phyloP scores from a whole-genome alignment of 2,113 vertebrate species.

The Percina caprodes region DNA sequence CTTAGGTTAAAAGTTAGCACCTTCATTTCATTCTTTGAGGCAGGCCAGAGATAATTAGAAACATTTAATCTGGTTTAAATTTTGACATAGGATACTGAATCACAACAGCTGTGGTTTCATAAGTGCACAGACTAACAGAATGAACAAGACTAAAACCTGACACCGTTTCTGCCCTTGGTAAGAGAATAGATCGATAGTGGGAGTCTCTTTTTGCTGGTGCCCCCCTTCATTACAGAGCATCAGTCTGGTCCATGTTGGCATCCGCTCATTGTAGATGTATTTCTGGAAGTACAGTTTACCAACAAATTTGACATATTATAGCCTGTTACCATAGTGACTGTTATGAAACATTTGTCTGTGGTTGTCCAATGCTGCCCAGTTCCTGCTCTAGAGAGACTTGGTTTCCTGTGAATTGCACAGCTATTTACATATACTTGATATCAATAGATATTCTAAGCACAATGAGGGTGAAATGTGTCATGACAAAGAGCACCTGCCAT shows the following conservation, averaged over 20 bases:
- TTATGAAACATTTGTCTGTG: conserved; percentile 60
- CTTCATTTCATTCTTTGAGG: neutral
- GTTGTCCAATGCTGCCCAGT: conserved; percentile 57
- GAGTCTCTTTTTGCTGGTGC: conserved; percentile 52
- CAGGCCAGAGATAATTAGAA: conserved; percentile 3
- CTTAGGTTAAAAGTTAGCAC: neutral
- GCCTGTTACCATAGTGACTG: conserved; percentile 52
- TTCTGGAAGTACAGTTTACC: conserved; percentile 15
- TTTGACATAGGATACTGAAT: conserved; percentile 41
- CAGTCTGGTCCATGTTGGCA: conserved; percentile 11
- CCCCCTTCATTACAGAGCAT: conserved; percentile 51
- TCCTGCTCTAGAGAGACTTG: conserved; percentile 34
- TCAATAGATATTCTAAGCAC: neutral
- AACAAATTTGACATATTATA: conserved; percentile 16
- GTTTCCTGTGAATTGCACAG: conserved; percentile 54
- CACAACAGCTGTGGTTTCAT: conserved; percentile 42
- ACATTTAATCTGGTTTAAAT: conserved; percentile 28
- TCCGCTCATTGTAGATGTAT: neutral
- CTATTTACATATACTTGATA: neutral
- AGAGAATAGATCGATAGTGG: conserved; percentile 67
- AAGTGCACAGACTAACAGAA: conserved; percentile 35
- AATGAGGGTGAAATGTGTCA: neutral
- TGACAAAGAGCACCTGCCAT: neutral
- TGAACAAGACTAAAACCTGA: conserved; percentile 69
- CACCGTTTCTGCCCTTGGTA: conserved; percentile 74